A percentile compares a stretch with the other conserved stretches of the same genome.
These are phyloP conservation scores for Marronus borbonicus DNA, from an alignment of 2,888 invertebrate genomes.

Conservation along the genomic window DNA sequence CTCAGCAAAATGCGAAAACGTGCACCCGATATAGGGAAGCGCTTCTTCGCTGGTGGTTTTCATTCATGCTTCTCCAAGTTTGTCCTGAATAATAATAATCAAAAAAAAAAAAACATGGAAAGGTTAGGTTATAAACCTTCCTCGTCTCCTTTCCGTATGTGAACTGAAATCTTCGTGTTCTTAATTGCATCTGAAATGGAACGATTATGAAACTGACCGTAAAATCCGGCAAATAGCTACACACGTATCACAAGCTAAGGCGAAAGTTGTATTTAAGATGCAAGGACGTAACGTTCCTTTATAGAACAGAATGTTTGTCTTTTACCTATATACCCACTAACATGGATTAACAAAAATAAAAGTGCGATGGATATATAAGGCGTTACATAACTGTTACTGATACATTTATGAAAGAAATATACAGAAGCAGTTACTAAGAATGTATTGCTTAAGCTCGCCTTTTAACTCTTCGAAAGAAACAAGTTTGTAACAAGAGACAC, in stretches of 20 bases:
- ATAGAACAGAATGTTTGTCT: constrained; percentile 43
- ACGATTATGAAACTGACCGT: constrained; percentile 31
- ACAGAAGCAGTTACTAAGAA: not conserved
- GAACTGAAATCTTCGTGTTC: constrained; percentile 14
- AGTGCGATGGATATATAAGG: constrained; percentile 4
- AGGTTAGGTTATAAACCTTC: constrained; percentile 50
- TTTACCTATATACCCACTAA: constrained; percentile 55
- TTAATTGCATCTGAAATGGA: constrained; percentile 24
- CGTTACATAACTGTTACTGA: constrained; percentile 18
- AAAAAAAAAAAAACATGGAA: not conserved
- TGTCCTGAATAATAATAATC: not conserved
- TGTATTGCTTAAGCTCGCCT: not conserved
- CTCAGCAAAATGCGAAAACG: not conserved
- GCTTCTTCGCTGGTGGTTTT: not conserved
- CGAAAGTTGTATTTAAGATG: constrained; percentile 57
- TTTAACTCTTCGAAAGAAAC: not conserved
- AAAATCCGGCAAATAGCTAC: constrained; percentile 31
- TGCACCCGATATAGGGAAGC: not conserved
- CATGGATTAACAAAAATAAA: constrained; percentile 48
- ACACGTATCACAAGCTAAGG: constrained; percentile 49
- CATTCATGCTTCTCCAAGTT: not conserved
- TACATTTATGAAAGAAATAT: not conserved
- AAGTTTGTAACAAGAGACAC: not conserved
- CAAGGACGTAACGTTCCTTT: constrained; percentile 59
- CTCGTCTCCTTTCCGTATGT: constrained; percentile 3